Percentiles rank a stretch among this genome's conserved stretches.
phyloP scores from a whole-genome alignment of 2,113 vertebrate genomes.

The Elanoides forficatus region DNA sequence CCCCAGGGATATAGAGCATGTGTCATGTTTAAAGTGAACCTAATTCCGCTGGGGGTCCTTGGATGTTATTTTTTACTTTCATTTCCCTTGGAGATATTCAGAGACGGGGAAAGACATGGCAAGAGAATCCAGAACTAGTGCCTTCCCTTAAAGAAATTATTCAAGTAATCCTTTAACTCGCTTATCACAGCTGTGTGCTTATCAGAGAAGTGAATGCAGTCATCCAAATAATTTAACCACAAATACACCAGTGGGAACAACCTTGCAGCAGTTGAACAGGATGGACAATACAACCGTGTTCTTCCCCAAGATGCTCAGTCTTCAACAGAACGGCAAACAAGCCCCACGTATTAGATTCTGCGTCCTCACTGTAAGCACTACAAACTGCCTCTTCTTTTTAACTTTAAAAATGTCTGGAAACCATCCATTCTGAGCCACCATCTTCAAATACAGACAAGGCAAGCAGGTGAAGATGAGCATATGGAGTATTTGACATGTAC shows the following conservation, averaged over 20 bases:
- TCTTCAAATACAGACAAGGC: background rate
- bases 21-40: constrained; percentile 30
- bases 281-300: background rate
- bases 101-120: background rate
- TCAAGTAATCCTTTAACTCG: background rate
- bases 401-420: background rate
- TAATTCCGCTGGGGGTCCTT: background rate
- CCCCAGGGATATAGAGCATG: constrained; percentile 20
- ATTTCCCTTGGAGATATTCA: background rate
- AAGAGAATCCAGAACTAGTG: background rate
- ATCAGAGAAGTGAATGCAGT: background rate
- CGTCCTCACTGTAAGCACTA: background rate
- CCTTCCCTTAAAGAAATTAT: background rate
- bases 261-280: background rate
- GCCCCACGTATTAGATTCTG: too few relatives aligned
- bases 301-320: background rate
- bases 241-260: background rate
- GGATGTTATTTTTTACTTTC: constrained; percentile 28
- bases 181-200: background rate
- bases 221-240: background rate
- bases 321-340: background rate
- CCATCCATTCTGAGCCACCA: background rate
- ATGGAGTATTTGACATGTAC: background rate
- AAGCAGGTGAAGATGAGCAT: background rate
- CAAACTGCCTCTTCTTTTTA: background rate